Percentiles rank a stretch among this genome's conserved stretches.
These are phyloP conservation scores for Eurystomus glaucurus DNA, from an alignment of 2,797 vertebrate species.

Conservation along the genomic window DNA sequence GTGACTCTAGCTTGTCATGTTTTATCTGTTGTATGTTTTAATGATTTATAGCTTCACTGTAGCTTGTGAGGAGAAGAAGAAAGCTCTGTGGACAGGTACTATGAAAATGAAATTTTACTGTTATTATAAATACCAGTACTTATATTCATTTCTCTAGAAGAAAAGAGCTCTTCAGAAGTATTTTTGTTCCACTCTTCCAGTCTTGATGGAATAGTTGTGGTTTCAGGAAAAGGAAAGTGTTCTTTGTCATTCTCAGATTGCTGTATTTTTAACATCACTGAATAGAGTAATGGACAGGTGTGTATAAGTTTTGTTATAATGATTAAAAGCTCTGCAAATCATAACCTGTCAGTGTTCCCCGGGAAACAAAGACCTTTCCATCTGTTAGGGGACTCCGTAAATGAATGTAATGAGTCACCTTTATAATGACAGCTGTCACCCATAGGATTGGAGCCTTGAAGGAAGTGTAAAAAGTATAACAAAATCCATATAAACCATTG, in stretches of 20 bases:
- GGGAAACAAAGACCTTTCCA: constrained; percentile 77
- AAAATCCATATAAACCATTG: not conserved
- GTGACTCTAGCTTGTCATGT: constrained; percentile 59
- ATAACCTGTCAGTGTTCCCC: constrained; percentile 75
- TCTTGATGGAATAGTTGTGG: constrained; percentile 53
- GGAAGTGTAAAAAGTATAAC: constrained; percentile 13
- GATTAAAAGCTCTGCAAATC: constrained; percentile 80
- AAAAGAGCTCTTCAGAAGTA: not conserved
- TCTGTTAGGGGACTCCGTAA: constrained; percentile 74
- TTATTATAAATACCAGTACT: constrained; percentile 24
- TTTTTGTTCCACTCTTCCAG: constrained; percentile 15
- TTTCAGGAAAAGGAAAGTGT: constrained; percentile 13
- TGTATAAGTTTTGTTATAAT: constrained; percentile 78
- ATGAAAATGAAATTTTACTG: constrained; percentile 12
- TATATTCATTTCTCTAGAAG: not conserved
- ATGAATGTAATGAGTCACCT: constrained; percentile 77
- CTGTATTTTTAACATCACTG: constrained; percentile 73
- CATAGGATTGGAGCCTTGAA: constrained; percentile 60
- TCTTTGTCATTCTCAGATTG: constrained; percentile 67
- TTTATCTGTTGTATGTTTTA: constrained; percentile 70
- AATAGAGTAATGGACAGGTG: constrained; percentile 79
- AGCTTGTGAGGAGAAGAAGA: constrained; percentile 8
- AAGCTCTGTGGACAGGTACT: constrained; percentile 1
- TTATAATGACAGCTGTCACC: constrained; percentile 80
- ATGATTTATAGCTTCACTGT: constrained; percentile 60